A percentile compares a stretch with the other conserved stretches of the same genome.
These are phyloP conservation scores for Andricus grossulariae DNA, from an alignment of 1,140 invertebrate genomes.

Conservation along the genomic window DNA sequence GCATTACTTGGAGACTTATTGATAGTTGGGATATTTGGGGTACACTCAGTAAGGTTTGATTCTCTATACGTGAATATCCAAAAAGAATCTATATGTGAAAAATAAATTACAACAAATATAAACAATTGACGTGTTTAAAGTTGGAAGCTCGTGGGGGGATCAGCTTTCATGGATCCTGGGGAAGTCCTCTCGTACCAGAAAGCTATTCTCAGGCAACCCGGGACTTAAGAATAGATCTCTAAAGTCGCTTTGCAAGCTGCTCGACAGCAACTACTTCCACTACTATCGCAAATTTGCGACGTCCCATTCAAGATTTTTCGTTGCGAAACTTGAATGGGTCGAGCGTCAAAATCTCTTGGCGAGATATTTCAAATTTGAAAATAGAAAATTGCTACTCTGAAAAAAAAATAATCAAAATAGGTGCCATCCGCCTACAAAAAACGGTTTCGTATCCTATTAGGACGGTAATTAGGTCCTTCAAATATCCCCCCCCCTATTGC, in stretches of 20 bases:
- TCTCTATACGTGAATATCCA: too few relatives aligned
- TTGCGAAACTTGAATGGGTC: not conserved
- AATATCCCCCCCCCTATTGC: too few relatives aligned
- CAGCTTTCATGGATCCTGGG: not conserved
- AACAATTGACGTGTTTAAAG: too few relatives aligned
- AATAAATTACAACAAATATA: too few relatives aligned
- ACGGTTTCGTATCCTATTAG: too few relatives aligned
- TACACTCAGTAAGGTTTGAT: too few relatives aligned
- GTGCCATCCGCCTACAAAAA: too few relatives aligned
- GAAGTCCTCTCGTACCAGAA: slow-evolving; percentile 8
- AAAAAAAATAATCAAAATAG: not conserved
- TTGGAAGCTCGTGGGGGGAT: too few relatives aligned
- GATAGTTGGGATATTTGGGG: too few relatives aligned
- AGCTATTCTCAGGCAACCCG: slow-evolving; percentile 17
- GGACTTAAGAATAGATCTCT: slow-evolving; percentile 15
- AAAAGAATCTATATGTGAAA: too few relatives aligned
- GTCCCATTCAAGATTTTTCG: slow-evolving; percentile 24
- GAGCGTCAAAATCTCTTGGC: slow-evolving; percentile 2
- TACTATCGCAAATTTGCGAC: not conserved
- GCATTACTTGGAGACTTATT: too few relatives aligned
- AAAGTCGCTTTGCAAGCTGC: slow-evolving; percentile 6
- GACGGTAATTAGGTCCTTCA: too few relatives aligned
- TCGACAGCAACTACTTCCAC: not conserved
- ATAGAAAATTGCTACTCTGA: not conserved
- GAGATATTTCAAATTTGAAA: not conserved